Evolutionary conservation across 2,113 vertebrate species (phyloP).

Genomic region (Menura novaehollandiae): DNA sequence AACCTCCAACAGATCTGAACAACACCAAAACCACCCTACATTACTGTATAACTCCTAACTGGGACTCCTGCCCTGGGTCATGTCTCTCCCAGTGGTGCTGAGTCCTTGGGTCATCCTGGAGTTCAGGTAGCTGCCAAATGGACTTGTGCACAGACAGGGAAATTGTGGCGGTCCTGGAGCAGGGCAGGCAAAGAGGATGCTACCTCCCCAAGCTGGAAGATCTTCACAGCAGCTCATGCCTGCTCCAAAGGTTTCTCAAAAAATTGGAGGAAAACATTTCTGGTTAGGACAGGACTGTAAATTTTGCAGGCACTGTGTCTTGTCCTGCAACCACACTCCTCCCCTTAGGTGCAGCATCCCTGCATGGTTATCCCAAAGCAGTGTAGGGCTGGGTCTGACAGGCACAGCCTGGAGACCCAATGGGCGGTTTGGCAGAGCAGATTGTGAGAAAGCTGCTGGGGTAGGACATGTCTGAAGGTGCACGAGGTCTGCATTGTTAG

Average conservation of each 20-base stretch:
- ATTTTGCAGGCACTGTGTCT: not conserved
- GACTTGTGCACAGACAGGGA: not conserved
- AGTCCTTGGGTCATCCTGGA: not conserved
- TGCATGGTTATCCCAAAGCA: accelerated
- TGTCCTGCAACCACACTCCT: not conserved
- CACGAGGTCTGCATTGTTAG: not conserved
- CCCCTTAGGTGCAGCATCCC: not conserved
- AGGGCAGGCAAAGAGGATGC: not conserved
- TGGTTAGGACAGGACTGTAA: not conserved
- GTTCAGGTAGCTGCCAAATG: not conserved
- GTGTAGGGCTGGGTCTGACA: not conserved
- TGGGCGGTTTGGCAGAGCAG: not conserved
- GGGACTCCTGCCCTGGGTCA: not conserved
- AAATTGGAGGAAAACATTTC: not conserved
- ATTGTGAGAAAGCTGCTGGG: not conserved
- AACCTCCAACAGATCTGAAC: not conserved
- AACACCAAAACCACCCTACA: not conserved
- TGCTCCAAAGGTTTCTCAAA: not conserved
- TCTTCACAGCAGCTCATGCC: not conserved
- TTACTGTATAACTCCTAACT: not conserved
- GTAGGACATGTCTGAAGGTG: not conserved
- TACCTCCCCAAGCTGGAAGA: not conserved
- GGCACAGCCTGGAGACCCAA: not conserved
- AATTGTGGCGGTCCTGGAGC: not conserved
- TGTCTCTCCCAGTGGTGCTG: not conserved